These are phyloP conservation scores for Anoplophora glabripennis DNA, from an alignment of 1,140 invertebrate species.

Conservation along the genomic window DNA sequence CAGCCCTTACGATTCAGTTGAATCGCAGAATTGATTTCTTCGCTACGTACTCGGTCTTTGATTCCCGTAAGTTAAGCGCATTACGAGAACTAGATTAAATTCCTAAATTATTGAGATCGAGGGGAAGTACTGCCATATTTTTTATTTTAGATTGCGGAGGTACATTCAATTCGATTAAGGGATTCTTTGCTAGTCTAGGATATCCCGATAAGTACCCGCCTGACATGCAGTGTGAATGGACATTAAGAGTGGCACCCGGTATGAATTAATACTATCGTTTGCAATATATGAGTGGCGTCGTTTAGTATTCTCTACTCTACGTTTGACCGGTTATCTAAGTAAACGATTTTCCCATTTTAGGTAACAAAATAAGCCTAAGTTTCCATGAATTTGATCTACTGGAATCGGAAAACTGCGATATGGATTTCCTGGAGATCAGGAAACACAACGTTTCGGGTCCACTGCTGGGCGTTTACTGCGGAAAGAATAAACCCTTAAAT, in stretches of 20 bases:
- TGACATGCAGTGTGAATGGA: conserved; percentile 71
- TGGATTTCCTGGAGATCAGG: conserved; percentile 82
- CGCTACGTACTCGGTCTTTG: conserved; percentile 58
- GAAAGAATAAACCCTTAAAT: conserved; percentile 57
- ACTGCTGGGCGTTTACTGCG: conserved; percentile 73
- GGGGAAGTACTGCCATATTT: no score
- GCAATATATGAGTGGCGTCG: no score
- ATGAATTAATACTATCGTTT: no score
- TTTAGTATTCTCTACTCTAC: no score
- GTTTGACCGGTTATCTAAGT: no score
- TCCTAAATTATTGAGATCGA: no score
- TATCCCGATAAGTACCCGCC: conserved; percentile 64
- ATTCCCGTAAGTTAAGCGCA: conserved; percentile 55
- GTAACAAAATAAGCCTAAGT: conserved; percentile 64
- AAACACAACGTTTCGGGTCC: conserved; percentile 59
- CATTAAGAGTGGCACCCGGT: conserved; percentile 56
- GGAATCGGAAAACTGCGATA: conserved; percentile 71
- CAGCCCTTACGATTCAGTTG: conserved; percentile 49
- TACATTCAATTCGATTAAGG: conserved; percentile 52
- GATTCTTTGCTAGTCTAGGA: conserved; percentile 63
- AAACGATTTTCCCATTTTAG: conserved; percentile 55
- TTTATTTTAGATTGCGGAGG: conserved; percentile 55
- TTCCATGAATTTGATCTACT: conserved; percentile 70
- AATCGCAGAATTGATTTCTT: conserved; percentile 44
- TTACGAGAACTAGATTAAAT: no score